phyloP scores from a whole-genome alignment of 2,797 vertebrate species.

The Cyprinella venusta region DNA sequence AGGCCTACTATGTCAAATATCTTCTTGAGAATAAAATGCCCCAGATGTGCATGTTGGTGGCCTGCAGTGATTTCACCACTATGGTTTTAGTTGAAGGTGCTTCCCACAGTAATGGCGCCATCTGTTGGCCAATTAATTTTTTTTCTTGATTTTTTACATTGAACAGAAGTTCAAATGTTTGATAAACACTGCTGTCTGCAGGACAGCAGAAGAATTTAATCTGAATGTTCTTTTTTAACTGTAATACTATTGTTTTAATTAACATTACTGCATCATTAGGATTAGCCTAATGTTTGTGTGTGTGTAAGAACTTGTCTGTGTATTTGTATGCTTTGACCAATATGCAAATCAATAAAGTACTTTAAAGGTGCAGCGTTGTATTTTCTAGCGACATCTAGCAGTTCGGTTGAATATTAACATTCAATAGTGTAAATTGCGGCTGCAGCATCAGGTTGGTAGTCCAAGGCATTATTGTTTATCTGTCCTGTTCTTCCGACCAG shows the following conservation, averaged over 20 bases:
- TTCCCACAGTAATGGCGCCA: constrained; percentile 22
- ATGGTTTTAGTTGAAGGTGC: not conserved
- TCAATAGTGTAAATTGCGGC: too few species aligned
- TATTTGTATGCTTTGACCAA: not conserved
- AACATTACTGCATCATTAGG: not conserved
- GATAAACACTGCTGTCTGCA: not conserved
- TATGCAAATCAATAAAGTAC: not conserved
- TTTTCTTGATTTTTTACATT: too few species aligned
- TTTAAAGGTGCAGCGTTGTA: too few species aligned
- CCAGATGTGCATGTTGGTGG: constrained; percentile 1
- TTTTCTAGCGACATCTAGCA: too few species aligned
- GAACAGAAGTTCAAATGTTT: not conserved
- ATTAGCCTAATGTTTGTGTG: not conserved
- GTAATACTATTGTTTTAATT: not conserved
- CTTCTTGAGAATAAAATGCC: constrained; percentile 2
- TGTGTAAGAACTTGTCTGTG: not conserved
- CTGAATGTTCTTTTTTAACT: not conserved
- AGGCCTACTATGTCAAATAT: not conserved
- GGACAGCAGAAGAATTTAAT: not conserved
- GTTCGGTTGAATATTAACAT: too few species aligned
- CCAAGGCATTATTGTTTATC: too few species aligned
- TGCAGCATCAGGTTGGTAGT: too few species aligned
- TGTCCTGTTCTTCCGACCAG: too few species aligned
- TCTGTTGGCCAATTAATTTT: constrained; percentile 18
- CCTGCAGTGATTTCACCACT: not conserved